A percentile compares a stretch with the other conserved stretches of the same genome.
Evolutionary conservation across 1,140 invertebrate species (phyloP).

Genomic region (Zaprionus davidi): DNA sequence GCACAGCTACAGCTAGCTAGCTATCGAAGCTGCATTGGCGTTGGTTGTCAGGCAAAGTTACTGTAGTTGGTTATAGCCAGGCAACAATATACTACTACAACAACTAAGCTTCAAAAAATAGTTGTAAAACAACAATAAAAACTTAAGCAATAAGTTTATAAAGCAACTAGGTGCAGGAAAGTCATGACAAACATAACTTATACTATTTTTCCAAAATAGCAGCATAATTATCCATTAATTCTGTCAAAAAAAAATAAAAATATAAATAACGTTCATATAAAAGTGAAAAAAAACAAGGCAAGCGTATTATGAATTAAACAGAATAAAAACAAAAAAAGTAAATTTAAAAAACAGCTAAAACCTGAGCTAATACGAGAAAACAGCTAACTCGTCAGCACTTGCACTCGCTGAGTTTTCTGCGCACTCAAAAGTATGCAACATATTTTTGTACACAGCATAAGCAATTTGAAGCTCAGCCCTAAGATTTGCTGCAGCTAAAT

Average conservation of each 20-base stretch:
- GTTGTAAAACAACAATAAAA: neutral
- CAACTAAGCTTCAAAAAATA: neutral
- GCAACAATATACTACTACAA: neutral
- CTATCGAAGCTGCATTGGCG: neutral
- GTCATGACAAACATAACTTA: too few species aligned
- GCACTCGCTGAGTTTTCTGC: neutral
- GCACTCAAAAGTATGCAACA: constrained; percentile 44
- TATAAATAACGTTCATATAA: neutral
- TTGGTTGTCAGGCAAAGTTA: neutral
- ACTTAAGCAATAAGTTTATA: neutral
- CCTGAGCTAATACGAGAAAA: too few species aligned
- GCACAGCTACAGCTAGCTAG: constrained; percentile 21
- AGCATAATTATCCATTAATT: neutral
- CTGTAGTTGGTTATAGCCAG: neutral
- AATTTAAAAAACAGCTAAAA: neutral
- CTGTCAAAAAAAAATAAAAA: neutral
- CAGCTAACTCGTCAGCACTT: constrained; percentile 1
- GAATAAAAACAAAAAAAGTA: too few species aligned
- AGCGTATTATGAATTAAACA: neutral
- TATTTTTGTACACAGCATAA: neutral
- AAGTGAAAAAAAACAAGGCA: neutral
- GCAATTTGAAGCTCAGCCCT: constrained; percentile 21
- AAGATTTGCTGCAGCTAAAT: constrained; percentile 19
- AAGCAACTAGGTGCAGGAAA: neutral
- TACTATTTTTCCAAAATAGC: too few species aligned